These are phyloP conservation scores for Ursus arctos DNA, from an alignment of 2,113 vertebrate species.

Conservation along the genomic window DNA sequence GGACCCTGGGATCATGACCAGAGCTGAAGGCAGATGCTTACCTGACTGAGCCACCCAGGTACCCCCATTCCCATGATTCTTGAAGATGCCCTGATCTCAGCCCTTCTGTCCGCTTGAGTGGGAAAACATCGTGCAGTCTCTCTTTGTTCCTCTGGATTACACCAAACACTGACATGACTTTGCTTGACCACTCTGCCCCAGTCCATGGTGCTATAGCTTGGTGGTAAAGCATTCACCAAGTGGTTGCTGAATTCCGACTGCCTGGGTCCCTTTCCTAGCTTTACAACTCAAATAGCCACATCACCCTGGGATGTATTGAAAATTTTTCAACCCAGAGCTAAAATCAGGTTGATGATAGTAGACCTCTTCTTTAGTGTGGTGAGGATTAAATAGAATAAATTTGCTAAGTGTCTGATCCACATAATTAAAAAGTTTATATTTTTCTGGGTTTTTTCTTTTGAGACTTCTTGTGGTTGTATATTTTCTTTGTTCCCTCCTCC, in stretches of 20 bases:
- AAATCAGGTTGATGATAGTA: neutral
- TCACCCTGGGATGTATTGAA: neutral
- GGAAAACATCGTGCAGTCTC: neutral
- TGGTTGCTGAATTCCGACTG: neutral
- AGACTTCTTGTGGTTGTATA: neutral
- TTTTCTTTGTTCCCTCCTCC: neutral
- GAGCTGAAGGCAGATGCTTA: neutral
- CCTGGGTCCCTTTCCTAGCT: neutral
- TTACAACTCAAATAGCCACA: neutral
- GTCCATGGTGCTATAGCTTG: neutral
- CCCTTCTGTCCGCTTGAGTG: neutral
- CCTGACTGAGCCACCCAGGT: neutral
- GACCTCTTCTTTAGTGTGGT: neutral
- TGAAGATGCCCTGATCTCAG: neutral
- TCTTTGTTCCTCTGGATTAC: neutral
- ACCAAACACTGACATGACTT: neutral
- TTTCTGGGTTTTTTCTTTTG: constrained; percentile 2
- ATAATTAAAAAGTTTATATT: neutral
- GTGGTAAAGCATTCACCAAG: neutral
- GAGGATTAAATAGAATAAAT: neutral
- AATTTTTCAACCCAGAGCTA: neutral
- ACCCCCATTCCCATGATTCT: neutral
- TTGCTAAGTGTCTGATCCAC: neutral
- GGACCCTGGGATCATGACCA: too few relatives aligned
- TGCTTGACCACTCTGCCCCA: neutral